A percentile compares a stretch with the other conserved stretches of the same genome.
Conservation (phyloP, 2,888 invertebrate species). For the Toxonevra muliebris region DNA sequence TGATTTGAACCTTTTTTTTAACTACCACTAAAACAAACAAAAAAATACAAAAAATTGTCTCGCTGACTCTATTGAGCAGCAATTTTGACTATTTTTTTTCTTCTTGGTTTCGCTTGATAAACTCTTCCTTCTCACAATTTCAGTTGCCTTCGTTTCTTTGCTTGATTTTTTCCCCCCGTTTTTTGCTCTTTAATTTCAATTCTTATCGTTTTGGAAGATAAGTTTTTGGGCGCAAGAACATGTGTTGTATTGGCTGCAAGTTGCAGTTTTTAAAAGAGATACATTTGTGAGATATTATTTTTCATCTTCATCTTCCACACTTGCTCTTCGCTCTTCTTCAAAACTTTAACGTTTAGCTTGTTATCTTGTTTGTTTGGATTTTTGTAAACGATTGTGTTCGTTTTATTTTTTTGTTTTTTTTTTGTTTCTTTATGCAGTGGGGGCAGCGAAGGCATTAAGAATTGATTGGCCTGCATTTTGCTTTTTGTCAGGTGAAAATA, state of each 20-base stretch:
- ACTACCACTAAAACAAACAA: not conserved
- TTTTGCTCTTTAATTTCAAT: not conserved
- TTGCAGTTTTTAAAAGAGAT: conserved; percentile 44
- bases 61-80: not conserved
- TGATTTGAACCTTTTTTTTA: not conserved
- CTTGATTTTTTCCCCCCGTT: not conserved
- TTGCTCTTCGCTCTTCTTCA: conserved; percentile 15
- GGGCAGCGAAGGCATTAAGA: conserved; percentile 30
- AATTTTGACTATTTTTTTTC: conserved; percentile 21
- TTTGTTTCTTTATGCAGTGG: conserved; percentile 27
- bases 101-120: conserved; percentile 3
- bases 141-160: not conserved
- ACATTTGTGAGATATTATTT: conserved; percentile 32
- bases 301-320: not conserved
- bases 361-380: conserved; percentile 25
- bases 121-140: not conserved
- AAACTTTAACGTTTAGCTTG: conserved; percentile 17
- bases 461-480: conserved; percentile 59
- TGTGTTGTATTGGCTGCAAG: conserved; percentile 55
- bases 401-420: conserved; percentile 13
- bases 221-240: conserved; percentile 60
- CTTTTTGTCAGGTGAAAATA: conserved; percentile 62
- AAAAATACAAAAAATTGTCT: no score
- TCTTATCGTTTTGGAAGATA: conserved; percentile 29
- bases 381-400: conserved; percentile 23